phyloP scores from a whole-genome alignment of 2,113 vertebrate genomes.

The Tinamus guttatus region DNA sequence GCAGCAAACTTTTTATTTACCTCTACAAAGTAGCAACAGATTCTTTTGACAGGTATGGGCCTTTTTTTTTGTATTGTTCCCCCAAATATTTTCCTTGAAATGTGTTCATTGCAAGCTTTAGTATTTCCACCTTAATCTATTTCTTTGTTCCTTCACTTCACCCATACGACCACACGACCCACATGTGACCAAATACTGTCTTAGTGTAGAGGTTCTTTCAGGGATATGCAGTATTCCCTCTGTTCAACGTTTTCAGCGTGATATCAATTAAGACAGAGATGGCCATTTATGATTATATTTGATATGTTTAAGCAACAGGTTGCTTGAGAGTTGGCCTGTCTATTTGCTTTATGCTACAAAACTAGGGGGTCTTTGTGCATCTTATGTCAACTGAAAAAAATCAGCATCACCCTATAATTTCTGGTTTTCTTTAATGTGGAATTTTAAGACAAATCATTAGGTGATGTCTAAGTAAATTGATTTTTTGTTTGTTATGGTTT shows the following conservation, averaged over 20 bases:
- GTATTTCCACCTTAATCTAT: background rate
- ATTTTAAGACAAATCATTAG: background rate
- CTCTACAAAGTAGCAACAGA: conserved; percentile 98
- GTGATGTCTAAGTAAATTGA: background rate
- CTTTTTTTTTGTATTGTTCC: background rate
- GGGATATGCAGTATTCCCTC: background rate
- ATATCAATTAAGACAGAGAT: background rate
- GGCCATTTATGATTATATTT: background rate
- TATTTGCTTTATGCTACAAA: background rate
- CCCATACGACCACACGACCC: background rate
- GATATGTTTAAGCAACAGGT: background rate
- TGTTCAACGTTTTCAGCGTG: background rate
- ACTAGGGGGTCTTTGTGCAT: background rate
- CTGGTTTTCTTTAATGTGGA: background rate
- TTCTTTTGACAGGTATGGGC: conserved; percentile 94
- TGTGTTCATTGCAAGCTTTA: background rate
- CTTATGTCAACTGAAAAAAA: background rate
- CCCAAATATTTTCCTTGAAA: background rate
- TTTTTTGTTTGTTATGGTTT: background rate
- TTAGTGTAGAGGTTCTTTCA: background rate
- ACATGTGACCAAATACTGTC: background rate
- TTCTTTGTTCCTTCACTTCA: background rate
- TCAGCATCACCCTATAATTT: background rate
- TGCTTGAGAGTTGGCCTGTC: background rate
- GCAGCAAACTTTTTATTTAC: conserved; percentile 98